Percentiles rank a stretch among this genome's conserved stretches.
Evolutionary conservation across 1,140 invertebrate genomes (phyloP).

Genomic region (Nylanderia fulva): DNA sequence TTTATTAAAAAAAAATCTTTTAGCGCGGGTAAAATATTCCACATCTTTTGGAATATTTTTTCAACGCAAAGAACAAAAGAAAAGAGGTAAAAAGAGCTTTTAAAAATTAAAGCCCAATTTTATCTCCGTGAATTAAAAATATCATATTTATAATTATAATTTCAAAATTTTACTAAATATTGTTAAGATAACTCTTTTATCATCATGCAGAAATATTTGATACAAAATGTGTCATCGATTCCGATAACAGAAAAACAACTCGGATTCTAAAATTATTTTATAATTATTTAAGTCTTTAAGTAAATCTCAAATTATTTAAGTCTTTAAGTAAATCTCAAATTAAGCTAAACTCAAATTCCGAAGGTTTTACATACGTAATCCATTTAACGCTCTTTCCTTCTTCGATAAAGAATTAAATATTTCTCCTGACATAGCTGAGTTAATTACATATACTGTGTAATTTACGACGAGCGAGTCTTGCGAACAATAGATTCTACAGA

Average conservation of each 20-base stretch:
- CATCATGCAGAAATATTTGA: neutral
- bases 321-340: neutral
- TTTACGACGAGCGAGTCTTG: neutral
- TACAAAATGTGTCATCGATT: neutral
- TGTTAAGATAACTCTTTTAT: neutral
- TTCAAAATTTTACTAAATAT: neutral
- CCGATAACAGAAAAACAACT: constrained; percentile 1
- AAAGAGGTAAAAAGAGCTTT: too few species aligned
- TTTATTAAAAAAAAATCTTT: too few species aligned
- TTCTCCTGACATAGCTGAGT: neutral
- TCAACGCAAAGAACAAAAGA: too few species aligned
- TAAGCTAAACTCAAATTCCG: neutral
- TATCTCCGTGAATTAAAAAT: neutral
- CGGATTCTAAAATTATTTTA: constrained; percentile 1
- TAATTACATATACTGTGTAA: constrained; percentile 9
- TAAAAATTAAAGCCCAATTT: too few species aligned
- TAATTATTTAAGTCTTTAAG: too few species aligned
- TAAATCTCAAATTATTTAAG: constrained; percentile 5
- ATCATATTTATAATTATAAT: neutral
- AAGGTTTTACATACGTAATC: neutral
- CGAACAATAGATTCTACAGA: neutral
- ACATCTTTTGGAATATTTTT: too few species aligned
- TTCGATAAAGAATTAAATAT: constrained; percentile 5
- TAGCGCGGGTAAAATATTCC: too few species aligned
- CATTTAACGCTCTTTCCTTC: neutral